phyloP scores from a whole-genome alignment of 2,888 invertebrate species.

The Cremastinae sp. region DNA sequence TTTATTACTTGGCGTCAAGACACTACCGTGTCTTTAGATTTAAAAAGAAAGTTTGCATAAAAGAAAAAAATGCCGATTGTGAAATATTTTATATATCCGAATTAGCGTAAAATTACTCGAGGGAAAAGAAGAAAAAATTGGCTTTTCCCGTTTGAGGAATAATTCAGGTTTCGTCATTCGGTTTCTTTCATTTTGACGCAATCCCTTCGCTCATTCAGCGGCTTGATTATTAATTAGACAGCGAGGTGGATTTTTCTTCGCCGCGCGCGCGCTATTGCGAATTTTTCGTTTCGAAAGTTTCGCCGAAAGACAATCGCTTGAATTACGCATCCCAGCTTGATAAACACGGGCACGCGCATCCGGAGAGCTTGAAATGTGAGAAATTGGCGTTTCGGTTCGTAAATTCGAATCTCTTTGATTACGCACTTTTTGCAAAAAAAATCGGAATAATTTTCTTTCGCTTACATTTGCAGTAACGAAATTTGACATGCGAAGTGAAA shows the following conservation, averaged over 20 bases:
- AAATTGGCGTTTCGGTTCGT: conserved; percentile 44
- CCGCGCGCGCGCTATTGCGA: conserved; percentile 29
- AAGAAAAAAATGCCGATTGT: too few relatives aligned
- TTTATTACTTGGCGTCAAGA: too few relatives aligned
- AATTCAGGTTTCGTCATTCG: background rate
- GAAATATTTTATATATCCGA: too few relatives aligned
- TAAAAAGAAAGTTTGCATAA: too few relatives aligned
- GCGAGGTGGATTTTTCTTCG: conserved; percentile 8
- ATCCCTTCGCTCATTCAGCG: conserved; percentile 38
- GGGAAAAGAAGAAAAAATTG: too few relatives aligned
- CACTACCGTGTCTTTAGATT: too few relatives aligned
- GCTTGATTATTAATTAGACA: conserved; percentile 55
- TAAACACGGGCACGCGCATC: conserved; percentile 27
- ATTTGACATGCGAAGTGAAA: background rate
- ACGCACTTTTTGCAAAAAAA: conserved; percentile 16
- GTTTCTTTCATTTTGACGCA: conserved; percentile 39
- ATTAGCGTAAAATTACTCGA: too few relatives aligned
- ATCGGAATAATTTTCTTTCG: background rate
- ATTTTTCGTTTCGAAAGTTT: conserved; percentile 45
- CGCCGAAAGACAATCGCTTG: conserved; percentile 41
- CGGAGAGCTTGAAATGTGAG: conserved; percentile 33
- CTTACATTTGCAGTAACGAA: background rate
- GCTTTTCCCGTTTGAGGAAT: too few relatives aligned
- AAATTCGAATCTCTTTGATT: conserved; percentile 27
- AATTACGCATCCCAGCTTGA: conserved; percentile 38